Base-by-base conservation (phyloP, 2,113 vertebrate genomes). In the Stegastes partitus region DNA sequence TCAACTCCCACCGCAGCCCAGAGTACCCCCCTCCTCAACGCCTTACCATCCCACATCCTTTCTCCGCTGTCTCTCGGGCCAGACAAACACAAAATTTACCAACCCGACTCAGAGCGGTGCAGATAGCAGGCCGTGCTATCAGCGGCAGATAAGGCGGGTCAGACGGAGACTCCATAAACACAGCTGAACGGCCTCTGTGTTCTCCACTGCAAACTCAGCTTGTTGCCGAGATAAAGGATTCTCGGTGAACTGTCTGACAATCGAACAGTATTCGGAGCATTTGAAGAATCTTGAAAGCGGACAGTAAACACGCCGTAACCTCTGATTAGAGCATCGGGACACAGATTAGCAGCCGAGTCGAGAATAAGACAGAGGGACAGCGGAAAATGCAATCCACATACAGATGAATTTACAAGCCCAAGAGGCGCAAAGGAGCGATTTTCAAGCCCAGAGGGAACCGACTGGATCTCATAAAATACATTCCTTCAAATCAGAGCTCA, bases 91-190 rank as follows among this genome's bases (percentile, higher is more conserved):
- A 72, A 68, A 34, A 50, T 74, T 64, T 16, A 64, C 50, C 1
- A 31, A 61, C 26, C 59, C 54, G 5, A 26, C 25, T 50, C 64
- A 11, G 44, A 77, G 75, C 74, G 69, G 72, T 68, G 19, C 22
- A 62, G 53, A 73, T 54, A 71, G 67, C 3, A 28, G 3, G 42
- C 42, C 11, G 81, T 34, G 68, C 77, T 92, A 68, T 93, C 91
- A 82, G 69, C 2, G 23, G 19, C 37, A 81, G 91, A 92, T 93
- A 92, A 91, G 65, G 22, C 44, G 79, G 85, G 89, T 87, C 83
- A 89, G 75, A 88, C 73, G 34, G 31, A 59, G 76, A 85, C 79
- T 86, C 82, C 63, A 78, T 82, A 88, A 89, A 90, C 84, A 85
- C 80, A 26, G 68, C 74, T 26, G 44, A 77, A 31, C 11, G 16